Conservation (phyloP, 2,888 invertebrate genomes). For the Apeira syringaria region DNA sequence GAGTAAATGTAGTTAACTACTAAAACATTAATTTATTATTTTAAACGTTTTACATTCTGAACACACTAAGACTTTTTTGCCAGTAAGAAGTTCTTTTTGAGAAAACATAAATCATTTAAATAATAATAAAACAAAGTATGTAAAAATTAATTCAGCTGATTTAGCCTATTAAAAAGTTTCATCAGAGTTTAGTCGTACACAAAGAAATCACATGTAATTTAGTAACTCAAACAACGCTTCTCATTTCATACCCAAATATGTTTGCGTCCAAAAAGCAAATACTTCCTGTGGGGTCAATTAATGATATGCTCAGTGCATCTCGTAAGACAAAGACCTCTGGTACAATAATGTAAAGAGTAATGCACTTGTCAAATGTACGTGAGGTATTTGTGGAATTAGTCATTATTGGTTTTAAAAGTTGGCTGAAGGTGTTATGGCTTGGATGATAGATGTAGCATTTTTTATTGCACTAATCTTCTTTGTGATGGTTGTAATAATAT, state of each 20-base stretch:
- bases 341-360: conserved; percentile 13
- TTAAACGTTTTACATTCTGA: no score
- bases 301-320: conserved; percentile 13
- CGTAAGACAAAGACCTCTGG: conserved; percentile 12
- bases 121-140: no score
- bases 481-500: no score
- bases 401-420: conserved; percentile 9
- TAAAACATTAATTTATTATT: no score
- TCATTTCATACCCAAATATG: background rate
- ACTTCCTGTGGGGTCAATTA: conserved; percentile 19
- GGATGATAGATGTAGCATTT: background rate
- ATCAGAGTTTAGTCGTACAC: no score
- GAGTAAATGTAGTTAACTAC: no score
- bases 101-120: no score
- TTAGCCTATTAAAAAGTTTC: no score
- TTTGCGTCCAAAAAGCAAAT: conserved; percentile 1
- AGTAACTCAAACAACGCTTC: background rate
- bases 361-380: conserved; percentile 12
- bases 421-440: background rate
- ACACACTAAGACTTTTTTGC: no score
- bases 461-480: no score
- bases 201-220: background rate
- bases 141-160: no score
- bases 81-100: no score
- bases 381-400: conserved; percentile 9